Percentiles rank a stretch among this genome's conserved stretches.
phyloP scores from a whole-genome alignment of 1,140 invertebrate species.

The Hirudo medicinalis region DNA sequence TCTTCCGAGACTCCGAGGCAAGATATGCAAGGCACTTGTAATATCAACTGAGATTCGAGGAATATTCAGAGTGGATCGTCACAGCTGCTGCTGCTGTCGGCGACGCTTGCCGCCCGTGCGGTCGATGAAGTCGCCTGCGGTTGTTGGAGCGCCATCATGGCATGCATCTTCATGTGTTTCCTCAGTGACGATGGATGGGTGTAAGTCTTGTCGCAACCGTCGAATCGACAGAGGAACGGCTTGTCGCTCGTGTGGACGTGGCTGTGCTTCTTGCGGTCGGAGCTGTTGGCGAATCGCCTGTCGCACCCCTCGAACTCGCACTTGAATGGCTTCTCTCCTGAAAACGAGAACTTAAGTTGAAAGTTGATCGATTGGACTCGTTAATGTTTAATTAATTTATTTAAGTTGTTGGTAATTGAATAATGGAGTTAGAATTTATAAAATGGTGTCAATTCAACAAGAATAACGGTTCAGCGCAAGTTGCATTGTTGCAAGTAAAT shows the following conservation, averaged over 20 bases:
- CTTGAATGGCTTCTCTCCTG: constrained; percentile 92
- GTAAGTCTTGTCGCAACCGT: constrained; percentile 91
- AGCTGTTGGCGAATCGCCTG: constrained; percentile 85
- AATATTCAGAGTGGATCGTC: not conserved
- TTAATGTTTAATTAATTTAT: no score
- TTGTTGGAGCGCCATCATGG: not conserved
- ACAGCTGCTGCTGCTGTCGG: not conserved
- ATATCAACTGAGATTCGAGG: no score
- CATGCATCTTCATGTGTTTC: constrained; percentile 38
- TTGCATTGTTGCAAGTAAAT: no score
- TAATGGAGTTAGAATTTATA: no score
- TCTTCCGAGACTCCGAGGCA: no score
- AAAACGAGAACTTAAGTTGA: not conserved
- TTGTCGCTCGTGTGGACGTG: constrained; percentile 97
- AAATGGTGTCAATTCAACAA: no score
- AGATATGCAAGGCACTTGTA: no score
- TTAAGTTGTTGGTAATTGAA: no score
- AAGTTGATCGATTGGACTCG: no score
- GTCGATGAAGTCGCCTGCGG: constrained; percentile 4
- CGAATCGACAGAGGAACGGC: constrained; percentile 84
- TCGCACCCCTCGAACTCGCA: constrained; percentile 88
- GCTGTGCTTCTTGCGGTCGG: constrained; percentile 90
- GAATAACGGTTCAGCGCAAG: no score
- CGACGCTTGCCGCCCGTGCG: not conserved
- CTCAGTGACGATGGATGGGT: constrained; percentile 85